These are phyloP conservation scores for Aselliscus stoliczkanus DNA, from an alignment of 2,797 vertebrate species.

Conservation along the genomic window DNA sequence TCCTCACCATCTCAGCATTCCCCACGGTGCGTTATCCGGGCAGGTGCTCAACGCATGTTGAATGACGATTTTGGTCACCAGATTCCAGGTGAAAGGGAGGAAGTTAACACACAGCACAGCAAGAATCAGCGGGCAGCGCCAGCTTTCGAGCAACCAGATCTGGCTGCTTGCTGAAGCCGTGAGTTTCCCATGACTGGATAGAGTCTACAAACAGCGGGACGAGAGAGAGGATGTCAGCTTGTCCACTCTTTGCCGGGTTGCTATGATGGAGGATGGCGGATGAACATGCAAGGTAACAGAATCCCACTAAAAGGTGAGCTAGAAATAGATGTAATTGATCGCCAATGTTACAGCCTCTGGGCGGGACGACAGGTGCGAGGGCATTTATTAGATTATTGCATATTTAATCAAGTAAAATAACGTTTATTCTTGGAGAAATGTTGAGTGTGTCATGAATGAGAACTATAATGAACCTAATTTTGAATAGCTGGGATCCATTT, in stretches of 20 bases:
- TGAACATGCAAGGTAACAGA: not conserved
- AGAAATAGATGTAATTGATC: not conserved
- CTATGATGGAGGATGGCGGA: not conserved
- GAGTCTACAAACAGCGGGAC: not conserved
- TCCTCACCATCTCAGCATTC: not conserved
- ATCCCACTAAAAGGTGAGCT: not conserved
- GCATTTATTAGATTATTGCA: not conserved
- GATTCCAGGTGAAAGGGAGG: not conserved
- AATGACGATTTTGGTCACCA: not conserved
- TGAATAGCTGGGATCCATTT: constrained; percentile 9
- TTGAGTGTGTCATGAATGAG: not conserved
- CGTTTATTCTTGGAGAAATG: not conserved
- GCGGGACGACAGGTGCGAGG: not conserved
- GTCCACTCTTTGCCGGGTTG: not conserved
- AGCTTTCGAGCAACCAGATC: not conserved
- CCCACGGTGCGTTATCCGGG: not conserved
- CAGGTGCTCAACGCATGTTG: not conserved
- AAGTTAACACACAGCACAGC: not conserved
- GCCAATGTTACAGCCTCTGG: not conserved
- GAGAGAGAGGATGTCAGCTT: not conserved
- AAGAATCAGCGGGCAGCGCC: not conserved
- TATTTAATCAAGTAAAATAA: constrained; percentile 17
- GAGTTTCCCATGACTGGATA: not conserved
- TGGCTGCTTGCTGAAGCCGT: not conserved
- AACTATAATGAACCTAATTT: not conserved